Percentiles rank a stretch among this genome's conserved stretches.
phyloP scores from a whole-genome alignment of 1,140 invertebrate species.

The Palaemon carinicauda region DNA sequence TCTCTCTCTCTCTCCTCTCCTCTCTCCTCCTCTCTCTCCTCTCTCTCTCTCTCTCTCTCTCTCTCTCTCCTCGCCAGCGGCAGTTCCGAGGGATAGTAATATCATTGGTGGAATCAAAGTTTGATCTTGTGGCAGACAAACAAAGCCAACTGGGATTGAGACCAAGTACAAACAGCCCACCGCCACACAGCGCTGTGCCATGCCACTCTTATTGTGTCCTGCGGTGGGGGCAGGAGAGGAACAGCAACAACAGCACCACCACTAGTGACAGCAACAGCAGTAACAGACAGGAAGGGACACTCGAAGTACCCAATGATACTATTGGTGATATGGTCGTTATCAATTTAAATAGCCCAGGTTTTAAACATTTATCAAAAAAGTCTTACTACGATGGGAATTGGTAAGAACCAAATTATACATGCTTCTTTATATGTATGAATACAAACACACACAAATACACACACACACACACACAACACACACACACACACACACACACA shows the following conservation, averaged over 20 bases:
- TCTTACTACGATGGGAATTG: no score
- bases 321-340: no score
- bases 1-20: background rate
- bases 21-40: slow-evolving; percentile 4
- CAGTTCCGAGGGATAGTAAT: slow-evolving; percentile 33
- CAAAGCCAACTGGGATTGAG: slow-evolving; percentile 47
- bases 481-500: no score
- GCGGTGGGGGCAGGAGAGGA: background rate
- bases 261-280: background rate
- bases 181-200: slow-evolving; percentile 24
- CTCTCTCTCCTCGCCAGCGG: background rate
- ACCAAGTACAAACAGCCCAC: slow-evolving; percentile 39
- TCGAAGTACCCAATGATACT: background rate
- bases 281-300: background rate
- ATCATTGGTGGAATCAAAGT: slow-evolving; percentile 40
- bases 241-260: background rate
- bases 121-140: slow-evolving; percentile 35
- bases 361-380: no score
- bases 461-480: no score
- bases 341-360: no score
- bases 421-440: no score
- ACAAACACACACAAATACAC: no score
- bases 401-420: no score
- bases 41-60: slow-evolving; percentile 27
- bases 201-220: slow-evolving; percentile 47